These are phyloP conservation scores for Acanthisitta chloris DNA, from an alignment of 2,113 vertebrate species.

Conservation along the genomic window DNA sequence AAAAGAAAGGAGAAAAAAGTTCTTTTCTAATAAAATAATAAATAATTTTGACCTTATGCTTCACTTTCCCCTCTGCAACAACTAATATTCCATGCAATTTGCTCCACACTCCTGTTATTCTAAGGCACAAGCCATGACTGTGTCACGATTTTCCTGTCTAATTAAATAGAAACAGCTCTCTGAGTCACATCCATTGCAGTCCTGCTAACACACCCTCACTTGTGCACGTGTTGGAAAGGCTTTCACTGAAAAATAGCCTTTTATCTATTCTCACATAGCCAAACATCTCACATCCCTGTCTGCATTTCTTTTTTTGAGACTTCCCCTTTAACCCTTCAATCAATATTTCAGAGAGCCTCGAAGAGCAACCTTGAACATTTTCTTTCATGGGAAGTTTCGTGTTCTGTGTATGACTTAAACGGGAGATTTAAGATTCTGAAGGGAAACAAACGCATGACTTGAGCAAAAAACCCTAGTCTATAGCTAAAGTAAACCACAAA, in stretches of 20 bases:
- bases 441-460: not conserved
- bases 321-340: not conserved
- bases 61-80: not conserved
- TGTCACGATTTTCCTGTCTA: constrained; percentile 25
- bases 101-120: not conserved
- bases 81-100: not conserved
- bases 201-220: not conserved
- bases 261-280: not conserved
- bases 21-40: not conserved
- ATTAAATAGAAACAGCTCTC: constrained; percentile 24
- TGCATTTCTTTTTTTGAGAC: not conserved
- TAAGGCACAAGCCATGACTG: not conserved
- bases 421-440: not conserved
- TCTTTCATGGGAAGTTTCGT: not conserved
- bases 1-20: not conserved
- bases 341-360: not conserved
- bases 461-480: not conserved
- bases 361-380: not conserved
- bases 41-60: not conserved
- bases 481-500: not conserved
- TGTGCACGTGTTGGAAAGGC: not conserved
- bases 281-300: not conserved
- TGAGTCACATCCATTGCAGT: not conserved
- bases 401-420: not conserved
- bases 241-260: not conserved